Conservation (phyloP, 2,888 invertebrate species). For the Apantesis nais region DNA sequence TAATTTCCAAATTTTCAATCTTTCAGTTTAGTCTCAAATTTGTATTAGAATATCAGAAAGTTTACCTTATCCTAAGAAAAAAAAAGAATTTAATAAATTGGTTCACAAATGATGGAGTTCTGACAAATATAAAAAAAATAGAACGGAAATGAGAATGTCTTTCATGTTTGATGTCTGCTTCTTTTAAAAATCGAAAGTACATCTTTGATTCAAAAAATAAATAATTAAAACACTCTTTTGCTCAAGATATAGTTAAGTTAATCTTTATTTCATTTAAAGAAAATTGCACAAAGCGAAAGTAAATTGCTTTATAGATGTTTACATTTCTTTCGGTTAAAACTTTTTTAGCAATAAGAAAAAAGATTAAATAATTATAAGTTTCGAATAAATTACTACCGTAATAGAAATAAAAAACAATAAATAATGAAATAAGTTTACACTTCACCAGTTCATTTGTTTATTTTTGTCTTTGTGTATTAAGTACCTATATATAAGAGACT, state of each 20-base stretch:
- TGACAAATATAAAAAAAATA: background rate
- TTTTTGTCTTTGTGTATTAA: background rate
- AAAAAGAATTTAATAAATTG: background rate
- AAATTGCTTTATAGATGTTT: background rate
- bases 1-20: too few species aligned
- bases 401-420: background rate
- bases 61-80: background rate
- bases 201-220: too few species aligned
- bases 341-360: background rate
- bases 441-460: background rate
- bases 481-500: too few species aligned
- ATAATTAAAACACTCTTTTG: background rate
- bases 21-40: too few species aligned
- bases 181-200: too few species aligned
- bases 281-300: background rate
- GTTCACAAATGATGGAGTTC: background rate
- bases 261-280: background rate
- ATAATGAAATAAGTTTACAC: background rate
- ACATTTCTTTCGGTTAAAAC: background rate
- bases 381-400: background rate
- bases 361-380: background rate
- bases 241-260: background rate
- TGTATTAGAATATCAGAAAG: background rate
- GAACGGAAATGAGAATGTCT: background rate
- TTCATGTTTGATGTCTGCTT: background rate